Conservation (phyloP, 2,113 vertebrate genomes). For the Piaya cayana region DNA sequence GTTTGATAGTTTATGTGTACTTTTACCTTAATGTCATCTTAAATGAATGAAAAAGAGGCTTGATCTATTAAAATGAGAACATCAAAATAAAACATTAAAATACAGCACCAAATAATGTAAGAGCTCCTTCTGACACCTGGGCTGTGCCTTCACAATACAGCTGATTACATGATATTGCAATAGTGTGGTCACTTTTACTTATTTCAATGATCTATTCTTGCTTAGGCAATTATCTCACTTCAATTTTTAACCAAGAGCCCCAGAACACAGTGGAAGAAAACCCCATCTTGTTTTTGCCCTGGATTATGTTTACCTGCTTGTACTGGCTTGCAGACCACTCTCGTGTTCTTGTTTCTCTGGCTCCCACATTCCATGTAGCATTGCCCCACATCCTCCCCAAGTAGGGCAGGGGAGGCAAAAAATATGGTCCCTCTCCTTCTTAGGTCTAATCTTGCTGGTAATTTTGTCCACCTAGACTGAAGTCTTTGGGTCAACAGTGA, state of each 20-base stretch:
- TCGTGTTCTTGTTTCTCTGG: fast-evolving
- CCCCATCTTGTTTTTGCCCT: neutral
- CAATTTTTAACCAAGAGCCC: neutral
- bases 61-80: neutral
- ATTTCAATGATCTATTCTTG: neutral
- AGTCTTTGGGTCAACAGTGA: neutral
- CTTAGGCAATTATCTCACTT: neutral
- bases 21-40: neutral
- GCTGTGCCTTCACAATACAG: neutral
- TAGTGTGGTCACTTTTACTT: neutral
- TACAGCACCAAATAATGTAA: too few species aligned
- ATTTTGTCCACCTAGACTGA: neutral
- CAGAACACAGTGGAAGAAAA: neutral
- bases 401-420: too few species aligned
- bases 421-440: neutral
- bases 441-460: neutral
- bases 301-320: neutral
- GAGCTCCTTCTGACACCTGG: too few species aligned
- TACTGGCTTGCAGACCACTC: too few species aligned
- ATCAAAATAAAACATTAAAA: too few species aligned
- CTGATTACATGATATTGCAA: fast-evolving
- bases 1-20: neutral
- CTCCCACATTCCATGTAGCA: fast-evolving
- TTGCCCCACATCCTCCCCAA: neutral
- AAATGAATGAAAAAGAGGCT: neutral